Conservation (phyloP, 2,797 vertebrate species). For the Neomorphus geoffroyi region DNA sequence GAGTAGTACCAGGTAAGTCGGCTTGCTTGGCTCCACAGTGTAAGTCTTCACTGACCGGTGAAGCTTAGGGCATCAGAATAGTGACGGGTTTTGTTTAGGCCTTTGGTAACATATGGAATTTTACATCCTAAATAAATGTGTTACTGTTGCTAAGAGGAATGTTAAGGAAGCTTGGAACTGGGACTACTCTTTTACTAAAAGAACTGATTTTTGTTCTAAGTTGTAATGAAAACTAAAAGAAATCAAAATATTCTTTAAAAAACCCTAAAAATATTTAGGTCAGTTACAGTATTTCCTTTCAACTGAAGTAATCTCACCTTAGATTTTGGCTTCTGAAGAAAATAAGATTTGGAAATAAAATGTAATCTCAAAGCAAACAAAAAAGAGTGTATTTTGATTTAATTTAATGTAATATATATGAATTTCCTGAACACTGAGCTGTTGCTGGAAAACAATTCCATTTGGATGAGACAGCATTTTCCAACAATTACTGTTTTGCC, state of each 20-base stretch:
- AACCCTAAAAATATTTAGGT: background rate
- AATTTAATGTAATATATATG: background rate
- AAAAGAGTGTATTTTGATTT: background rate
- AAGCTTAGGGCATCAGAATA: background rate
- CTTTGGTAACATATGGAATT: background rate
- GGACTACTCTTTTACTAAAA: background rate
- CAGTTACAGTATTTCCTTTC: background rate
- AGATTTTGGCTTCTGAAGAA: background rate
- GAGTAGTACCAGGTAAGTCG: background rate
- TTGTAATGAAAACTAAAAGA: accelerated
- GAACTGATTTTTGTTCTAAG: background rate
- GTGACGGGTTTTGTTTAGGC: background rate
- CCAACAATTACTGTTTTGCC: background rate
- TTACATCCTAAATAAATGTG: background rate
- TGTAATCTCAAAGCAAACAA: background rate
- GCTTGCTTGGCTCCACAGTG: background rate
- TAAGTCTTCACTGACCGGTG: background rate
- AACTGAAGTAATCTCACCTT: background rate
- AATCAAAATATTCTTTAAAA: background rate
- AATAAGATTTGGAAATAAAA: background rate
- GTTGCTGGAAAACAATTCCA: background rate
- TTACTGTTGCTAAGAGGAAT: background rate
- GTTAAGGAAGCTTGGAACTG: background rate
- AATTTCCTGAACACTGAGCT: background rate
- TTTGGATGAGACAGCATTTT: background rate